Base-by-base conservation (phyloP, 2,888 invertebrate genomes). In the Lordiphosa andalusiaca region DNA sequence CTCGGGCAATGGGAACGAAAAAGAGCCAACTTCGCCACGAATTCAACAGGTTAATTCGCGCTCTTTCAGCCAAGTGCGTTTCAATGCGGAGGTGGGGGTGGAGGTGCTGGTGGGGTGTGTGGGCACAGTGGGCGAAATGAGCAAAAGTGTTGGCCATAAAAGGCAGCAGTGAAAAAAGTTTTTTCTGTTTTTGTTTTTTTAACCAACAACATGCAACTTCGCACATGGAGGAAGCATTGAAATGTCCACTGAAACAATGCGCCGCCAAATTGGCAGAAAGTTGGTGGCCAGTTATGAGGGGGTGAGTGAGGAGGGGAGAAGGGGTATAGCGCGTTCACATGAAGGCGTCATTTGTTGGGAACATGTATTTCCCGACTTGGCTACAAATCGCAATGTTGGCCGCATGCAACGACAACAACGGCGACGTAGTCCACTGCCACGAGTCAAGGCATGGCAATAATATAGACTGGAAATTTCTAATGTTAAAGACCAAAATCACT, bases 21-120 rank as follows among this genome's bases (percentile, higher is more conserved):
- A 30, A 30, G 30, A 30, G 30, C 30, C 30, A 38, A 49, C 35
- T 40, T 40, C 35, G 41, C 23, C 49, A 12, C 53, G 49, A 60
- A 74, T 66, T 67, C 86, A 86, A 87, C 87, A 87, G 87, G 87
- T 87, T 86, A 86, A 86, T 86, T 86, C 85, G 65, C 66, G 64
- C 76, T 68, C 71, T 76, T 72, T 84, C 65, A 73, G 66, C 62
- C 62, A 69, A 69, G 70, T 67, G 77, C 69, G 71, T 71, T 62
- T 47, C 23, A 38, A 13, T 30, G 55, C 23, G 25, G n/a, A 36
- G 40, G 53, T 57, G 63, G 53, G 67, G 53, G 33, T 12, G 53
- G 52, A 61, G 23, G 44, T 53, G 51, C 46, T 39, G 40, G 53
- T 63, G 23, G 44, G 55, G 51, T 46, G 66, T 36, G 44, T 47